A percentile compares a stretch with the other conserved stretches of the same genome.
Evolutionary conservation across 2,888 invertebrate species (phyloP).

Genomic region (Drosophila ezoana): DNA sequence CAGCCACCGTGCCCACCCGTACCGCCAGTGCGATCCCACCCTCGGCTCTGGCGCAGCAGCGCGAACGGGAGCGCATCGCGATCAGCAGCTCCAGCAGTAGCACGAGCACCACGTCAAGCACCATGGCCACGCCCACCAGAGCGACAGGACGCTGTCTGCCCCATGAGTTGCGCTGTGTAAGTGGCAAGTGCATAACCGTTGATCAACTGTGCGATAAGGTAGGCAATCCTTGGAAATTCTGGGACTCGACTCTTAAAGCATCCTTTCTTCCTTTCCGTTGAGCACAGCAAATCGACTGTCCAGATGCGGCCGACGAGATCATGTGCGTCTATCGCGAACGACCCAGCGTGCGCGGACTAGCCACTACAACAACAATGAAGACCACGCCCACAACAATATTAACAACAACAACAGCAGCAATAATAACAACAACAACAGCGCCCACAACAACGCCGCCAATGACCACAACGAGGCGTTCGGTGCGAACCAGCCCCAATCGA

Average conservation of each 20-base stretch:
- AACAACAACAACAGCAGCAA: slow-evolving; percentile 15
- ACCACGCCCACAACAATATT: slow-evolving; percentile 15
- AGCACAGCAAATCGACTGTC: slow-evolving; percentile 86
- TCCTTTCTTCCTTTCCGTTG: slow-evolving; percentile 3
- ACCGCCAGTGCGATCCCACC: slow-evolving; percentile 70
- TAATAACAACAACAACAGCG: slow-evolving; percentile 28
- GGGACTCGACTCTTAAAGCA: not conserved
- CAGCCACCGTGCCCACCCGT: slow-evolving; percentile 69
- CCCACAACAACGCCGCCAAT: slow-evolving; percentile 25
- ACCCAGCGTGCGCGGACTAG: slow-evolving; percentile 53
- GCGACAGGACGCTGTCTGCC: slow-evolving; percentile 71
- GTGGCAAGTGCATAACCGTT: slow-evolving; percentile 88
- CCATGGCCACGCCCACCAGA: slow-evolving; percentile 34
- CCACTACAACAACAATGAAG: slow-evolving; percentile 25
- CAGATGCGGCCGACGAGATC: slow-evolving; percentile 88
- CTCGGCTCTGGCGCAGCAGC: slow-evolving; percentile 56
- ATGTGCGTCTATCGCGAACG: slow-evolving; percentile 87
- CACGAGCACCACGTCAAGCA: slow-evolving; percentile 10
- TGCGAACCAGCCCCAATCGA: slow-evolving; percentile 75
- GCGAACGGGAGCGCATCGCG: slow-evolving; percentile 52
- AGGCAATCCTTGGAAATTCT: slow-evolving; percentile 1
- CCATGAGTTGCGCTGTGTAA: slow-evolving; percentile 88
- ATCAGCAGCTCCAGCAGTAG: slow-evolving; percentile 9
- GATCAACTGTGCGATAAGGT: slow-evolving; percentile 87
- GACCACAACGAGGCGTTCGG: slow-evolving; percentile 64